Conservation (phyloP, 2,113 vertebrate species). For the Aramus guarauna region DNA sequence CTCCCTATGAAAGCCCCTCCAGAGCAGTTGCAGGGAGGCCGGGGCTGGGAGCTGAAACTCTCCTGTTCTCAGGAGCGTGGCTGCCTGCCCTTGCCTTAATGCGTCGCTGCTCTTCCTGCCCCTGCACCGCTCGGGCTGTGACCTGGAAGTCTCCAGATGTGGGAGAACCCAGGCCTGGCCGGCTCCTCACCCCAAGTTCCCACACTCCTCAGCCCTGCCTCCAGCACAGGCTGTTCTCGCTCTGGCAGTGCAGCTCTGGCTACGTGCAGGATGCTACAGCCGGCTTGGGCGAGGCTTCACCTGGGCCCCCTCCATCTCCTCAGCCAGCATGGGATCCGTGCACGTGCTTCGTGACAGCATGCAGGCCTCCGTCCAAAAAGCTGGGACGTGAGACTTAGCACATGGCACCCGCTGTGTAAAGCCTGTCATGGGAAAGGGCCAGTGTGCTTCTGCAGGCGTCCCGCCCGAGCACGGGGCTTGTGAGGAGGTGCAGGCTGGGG, state of each 20-base stretch:
- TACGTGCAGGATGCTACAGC: accelerated
- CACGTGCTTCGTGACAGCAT: accelerated
- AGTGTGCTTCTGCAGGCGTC: accelerated
- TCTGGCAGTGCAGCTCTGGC: accelerated
- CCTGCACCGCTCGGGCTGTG: not conserved
- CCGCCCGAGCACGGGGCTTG: accelerated
- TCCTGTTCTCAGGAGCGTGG: not conserved
- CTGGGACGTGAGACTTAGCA: not conserved
- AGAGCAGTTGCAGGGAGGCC: not conserved
- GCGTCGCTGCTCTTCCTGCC: not conserved
- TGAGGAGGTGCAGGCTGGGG: not conserved
- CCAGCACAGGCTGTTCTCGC: accelerated
- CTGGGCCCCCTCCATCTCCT: not conserved
- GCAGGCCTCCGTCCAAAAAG: not conserved
- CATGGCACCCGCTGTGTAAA: not conserved
- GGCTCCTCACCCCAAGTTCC: accelerated
- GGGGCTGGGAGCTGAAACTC: not conserved
- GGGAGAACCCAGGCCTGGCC: accelerated
- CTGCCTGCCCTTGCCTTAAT: not conserved
- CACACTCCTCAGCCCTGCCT: not conserved
- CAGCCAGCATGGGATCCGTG: accelerated
- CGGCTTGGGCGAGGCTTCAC: not conserved
- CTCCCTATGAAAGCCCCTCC: not conserved
- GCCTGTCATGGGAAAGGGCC: not conserved
- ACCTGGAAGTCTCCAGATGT: not conserved